A percentile compares a stretch with the other conserved stretches of the same genome.
Evolutionary conservation across 2,888 invertebrate species (phyloP).

Genomic region (Caenorhabditis wallacei): DNA sequence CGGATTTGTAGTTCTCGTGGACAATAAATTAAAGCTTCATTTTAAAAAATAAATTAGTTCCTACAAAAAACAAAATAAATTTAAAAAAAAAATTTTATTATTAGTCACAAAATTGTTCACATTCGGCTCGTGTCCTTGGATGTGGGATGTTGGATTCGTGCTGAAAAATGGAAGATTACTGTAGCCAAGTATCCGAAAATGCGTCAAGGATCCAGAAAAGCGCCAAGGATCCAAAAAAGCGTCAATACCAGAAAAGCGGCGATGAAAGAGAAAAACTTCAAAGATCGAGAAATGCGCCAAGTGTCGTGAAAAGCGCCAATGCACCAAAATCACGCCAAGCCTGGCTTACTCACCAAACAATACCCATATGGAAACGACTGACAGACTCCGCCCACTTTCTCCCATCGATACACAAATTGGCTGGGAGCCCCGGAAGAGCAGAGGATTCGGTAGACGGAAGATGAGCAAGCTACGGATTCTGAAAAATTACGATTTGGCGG

Average conservation of each 20-base stretch:
- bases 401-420: slow-evolving; percentile 73
- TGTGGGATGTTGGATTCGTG: slow-evolving; percentile 61
- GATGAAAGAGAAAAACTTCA: too few species aligned
- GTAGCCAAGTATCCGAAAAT: too few species aligned
- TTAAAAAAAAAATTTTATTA: not conserved
- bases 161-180: not conserved
- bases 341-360: slow-evolving; percentile 61
- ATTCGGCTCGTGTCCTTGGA: slow-evolving; percentile 67
- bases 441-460: slow-evolving; percentile 52
- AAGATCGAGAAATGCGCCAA: too few species aligned
- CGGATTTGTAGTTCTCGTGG: too few species aligned
- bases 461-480: slow-evolving; percentile 52
- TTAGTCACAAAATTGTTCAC: slow-evolving; percentile 62
- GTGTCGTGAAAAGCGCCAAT: too few species aligned
- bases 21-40: not conserved
- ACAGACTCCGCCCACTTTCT: slow-evolving; percentile 65
- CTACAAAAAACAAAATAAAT: not conserved
- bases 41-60: not conserved
- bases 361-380: slow-evolving; percentile 70
- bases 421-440: slow-evolving; percentile 60
- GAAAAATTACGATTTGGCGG: slow-evolving; percentile 3
- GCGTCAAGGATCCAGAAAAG: too few species aligned
- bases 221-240: too few species aligned
- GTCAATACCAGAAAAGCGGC: too few species aligned
- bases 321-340: too few species aligned